Evolutionary conservation across 2,113 vertebrate genomes (phyloP).

Genomic region (Xenopus borealis): DNA sequence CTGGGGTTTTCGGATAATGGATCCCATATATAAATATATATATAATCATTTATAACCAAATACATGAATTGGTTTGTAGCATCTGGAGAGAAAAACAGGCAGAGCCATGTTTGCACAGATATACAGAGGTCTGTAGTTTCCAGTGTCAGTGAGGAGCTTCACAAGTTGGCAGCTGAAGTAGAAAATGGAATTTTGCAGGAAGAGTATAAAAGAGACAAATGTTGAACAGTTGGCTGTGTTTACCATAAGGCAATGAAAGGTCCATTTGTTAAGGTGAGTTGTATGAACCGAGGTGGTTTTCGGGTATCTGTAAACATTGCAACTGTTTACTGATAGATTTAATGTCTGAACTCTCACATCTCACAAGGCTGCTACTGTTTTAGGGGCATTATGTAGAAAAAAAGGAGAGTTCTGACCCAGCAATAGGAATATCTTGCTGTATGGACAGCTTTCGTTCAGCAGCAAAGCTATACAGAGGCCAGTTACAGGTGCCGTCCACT

Average conservation of each 20-base stretch:
- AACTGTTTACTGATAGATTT: conserved; percentile 44
- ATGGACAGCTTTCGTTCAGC: neutral
- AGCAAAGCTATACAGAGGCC: neutral
- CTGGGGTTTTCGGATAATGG: no score
- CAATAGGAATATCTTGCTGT: neutral
- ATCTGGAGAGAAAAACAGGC: neutral
- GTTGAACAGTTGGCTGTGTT: conserved; percentile 48
- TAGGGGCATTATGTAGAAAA: conserved; percentile 5
- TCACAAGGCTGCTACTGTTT: neutral
- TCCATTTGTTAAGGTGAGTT: conserved; percentile 49
- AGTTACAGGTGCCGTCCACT: no score
- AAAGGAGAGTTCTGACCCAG: neutral
- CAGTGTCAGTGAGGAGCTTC: conserved; percentile 5
- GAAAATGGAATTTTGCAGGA: conserved; percentile 59
- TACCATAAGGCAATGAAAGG: conserved; percentile 55
- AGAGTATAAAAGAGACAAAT: conserved; percentile 47
- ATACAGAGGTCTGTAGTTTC: conserved; percentile 7
- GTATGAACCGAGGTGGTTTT: conserved; percentile 43
- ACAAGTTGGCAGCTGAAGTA: conserved; percentile 21
- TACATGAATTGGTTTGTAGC: neutral
- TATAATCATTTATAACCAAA: no score
- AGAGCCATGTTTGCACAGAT: neutral
- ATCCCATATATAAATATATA: no score
- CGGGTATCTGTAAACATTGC: conserved; percentile 50
- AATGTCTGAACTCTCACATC: conserved; percentile 33